These are phyloP conservation scores for Psilanteris sp. DNA, from an alignment of 1,140 invertebrate genomes.

Conservation along the genomic window DNA sequence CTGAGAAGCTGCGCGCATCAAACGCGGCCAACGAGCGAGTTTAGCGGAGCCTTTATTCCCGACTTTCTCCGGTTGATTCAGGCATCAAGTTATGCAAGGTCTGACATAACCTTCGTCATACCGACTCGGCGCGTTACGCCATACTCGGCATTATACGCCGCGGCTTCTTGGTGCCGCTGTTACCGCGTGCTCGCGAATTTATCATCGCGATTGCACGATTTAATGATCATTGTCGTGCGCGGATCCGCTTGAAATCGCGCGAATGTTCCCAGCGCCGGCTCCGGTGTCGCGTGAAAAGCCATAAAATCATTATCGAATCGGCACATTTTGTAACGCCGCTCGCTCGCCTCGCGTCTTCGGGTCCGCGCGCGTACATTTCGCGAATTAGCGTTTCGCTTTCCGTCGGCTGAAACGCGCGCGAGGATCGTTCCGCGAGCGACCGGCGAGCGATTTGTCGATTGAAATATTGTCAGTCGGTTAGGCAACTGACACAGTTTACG, in stretches of 20 bases:
- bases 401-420: too few species aligned
- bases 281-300: constrained; percentile 15
- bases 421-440: too few species aligned
- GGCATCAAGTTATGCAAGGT: constrained; percentile 75
- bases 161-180: constrained; percentile 40
- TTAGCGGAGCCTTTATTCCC: constrained; percentile 62
- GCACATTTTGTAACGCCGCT: constrained; percentile 35
- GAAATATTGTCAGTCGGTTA: neutral
- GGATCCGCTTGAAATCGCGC: constrained; percentile 5
- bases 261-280: constrained; percentile 16
- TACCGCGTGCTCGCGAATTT: constrained; percentile 50
- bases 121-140: constrained; percentile 75
- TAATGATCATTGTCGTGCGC: constrained; percentile 35
- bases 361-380: too few species aligned
- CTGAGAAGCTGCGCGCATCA: constrained; percentile 62
- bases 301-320: too few species aligned
- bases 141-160: constrained; percentile 63
- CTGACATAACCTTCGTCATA: constrained; percentile 80
- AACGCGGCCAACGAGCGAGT: constrained; percentile 50
- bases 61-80: constrained; percentile 74
- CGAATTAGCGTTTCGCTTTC: too few species aligned
- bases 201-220: constrained; percentile 42
- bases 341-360: too few species aligned
- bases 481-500: constrained; percentile 19
- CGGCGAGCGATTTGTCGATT: neutral